phyloP scores from a whole-genome alignment of 30 jellyfish, hydroid and myxozoan species.

The Catostylus mosaicus region DNA sequence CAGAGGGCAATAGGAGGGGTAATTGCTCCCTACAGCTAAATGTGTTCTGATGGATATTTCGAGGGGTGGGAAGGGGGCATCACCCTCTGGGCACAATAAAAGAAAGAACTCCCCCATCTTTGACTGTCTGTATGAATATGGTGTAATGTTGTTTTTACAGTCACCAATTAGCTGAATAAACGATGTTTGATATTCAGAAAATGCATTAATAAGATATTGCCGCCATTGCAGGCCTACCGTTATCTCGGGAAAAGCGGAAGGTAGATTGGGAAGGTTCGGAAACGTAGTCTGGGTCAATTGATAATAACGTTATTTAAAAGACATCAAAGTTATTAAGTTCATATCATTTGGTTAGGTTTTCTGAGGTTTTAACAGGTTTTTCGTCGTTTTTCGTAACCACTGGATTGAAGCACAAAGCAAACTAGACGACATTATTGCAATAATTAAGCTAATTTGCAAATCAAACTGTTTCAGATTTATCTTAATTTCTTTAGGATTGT shows the following conservation, averaged over 20 bases:
- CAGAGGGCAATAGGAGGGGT: too few species aligned
- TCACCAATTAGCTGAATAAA: neutral
- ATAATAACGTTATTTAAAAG: conserved; percentile 25
- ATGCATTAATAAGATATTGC: conserved; percentile 21
- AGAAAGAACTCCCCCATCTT: too few species aligned
- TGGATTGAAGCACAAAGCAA: neutral
- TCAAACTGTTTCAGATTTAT: conserved; percentile 34
- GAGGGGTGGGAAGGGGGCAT: too few species aligned
- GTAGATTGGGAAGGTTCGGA: conserved; percentile 28
- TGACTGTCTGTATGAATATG: too few species aligned
- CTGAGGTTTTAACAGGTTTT: conserved; percentile 42
- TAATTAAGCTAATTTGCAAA: conserved; percentile 36
- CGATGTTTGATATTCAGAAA: conserved; percentile 27
- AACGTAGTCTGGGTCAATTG: conserved; percentile 54
- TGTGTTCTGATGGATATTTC: too few species aligned
- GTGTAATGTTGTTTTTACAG: too few species aligned
- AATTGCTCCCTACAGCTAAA: too few species aligned
- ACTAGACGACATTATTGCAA: conserved; percentile 2
- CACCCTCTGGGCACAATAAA: too few species aligned
- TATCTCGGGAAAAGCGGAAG: conserved; percentile 35
- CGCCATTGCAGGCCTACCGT: conserved; percentile 13
- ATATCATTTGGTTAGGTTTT: conserved; percentile 2
- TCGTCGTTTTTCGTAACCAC: conserved; percentile 18
- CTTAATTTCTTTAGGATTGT: conserved; percentile 17
- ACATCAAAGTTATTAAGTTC: conserved; percentile 21